A percentile compares a stretch with the other conserved stretches of the same genome.
phyloP scores from a whole-genome alignment of 2,113 vertebrate species.

The Lonchura striata region DNA sequence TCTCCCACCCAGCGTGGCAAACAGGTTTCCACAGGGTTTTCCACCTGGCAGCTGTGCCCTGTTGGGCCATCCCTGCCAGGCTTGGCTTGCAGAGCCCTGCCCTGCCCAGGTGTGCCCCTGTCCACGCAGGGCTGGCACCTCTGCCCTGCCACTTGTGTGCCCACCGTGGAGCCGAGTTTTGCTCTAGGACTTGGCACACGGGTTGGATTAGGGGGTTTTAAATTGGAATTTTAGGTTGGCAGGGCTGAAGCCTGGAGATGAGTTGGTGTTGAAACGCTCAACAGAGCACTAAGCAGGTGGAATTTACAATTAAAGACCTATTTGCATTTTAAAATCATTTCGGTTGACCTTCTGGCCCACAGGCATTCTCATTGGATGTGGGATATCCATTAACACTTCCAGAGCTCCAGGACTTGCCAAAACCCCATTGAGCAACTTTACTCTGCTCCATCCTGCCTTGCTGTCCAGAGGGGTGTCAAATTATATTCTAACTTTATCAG shows the following conservation, averaged over 20 bases:
- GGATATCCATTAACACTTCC: background rate
- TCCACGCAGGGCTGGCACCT: background rate
- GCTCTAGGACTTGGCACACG: accelerated
- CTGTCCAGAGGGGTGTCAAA: no score
- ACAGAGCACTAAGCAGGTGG: background rate
- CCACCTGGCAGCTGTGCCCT: background rate
- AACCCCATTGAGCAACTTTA: background rate
- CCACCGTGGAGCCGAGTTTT: accelerated
- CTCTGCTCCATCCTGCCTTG: background rate
- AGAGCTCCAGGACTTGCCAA: background rate
- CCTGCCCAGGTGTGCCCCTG: background rate
- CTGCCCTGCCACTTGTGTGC: background rate
- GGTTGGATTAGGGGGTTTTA: background rate
- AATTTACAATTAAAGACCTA: background rate
- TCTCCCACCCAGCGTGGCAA: background rate
- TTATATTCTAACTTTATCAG: no score
- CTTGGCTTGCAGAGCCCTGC: background rate
- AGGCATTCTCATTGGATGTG: background rate
- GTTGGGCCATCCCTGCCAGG: background rate
- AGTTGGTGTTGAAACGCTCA: background rate
- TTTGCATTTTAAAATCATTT: background rate
- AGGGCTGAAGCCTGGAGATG: background rate
- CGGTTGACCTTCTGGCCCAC: background rate
- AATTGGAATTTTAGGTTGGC: background rate
- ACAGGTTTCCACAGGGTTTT: background rate